These are phyloP conservation scores for Lacerta agilis DNA, from an alignment of 2,797 vertebrate species.

Conservation along the genomic window DNA sequence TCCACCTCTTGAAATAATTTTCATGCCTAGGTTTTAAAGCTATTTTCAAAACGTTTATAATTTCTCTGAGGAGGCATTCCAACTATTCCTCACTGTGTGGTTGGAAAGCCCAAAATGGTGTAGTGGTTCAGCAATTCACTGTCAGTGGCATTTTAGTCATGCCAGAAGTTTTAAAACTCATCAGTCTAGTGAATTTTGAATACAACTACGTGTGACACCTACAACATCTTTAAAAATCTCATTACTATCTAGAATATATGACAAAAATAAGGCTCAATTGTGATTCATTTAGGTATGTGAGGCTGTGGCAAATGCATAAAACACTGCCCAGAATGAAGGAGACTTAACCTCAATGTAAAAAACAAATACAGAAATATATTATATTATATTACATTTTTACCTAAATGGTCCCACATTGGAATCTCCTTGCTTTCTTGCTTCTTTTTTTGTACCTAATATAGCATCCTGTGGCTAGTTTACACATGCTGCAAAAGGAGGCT, in stretches of 20 bases:
- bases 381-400: neutral
- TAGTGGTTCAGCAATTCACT: conserved; percentile 17
- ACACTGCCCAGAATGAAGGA: no score
- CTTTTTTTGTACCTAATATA: neutral
- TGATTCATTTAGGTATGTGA: no score
- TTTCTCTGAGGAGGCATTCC: conserved; percentile 16
- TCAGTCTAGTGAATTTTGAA: neutral
- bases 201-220: neutral
- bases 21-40: conserved; percentile 26
- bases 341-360: no score
- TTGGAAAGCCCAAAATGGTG: neutral
- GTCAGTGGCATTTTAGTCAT: neutral
- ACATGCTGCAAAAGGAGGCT: neutral
- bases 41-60: conserved; percentile 20
- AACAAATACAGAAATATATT: no score
- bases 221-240: no score
- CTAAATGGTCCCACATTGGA: neutral
- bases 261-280: no score
- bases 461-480: neutral
- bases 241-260: no score
- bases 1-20: conserved; percentile 16
- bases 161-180: neutral
- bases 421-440: neutral
- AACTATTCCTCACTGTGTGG: neutral
- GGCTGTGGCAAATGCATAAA: no score